Percentiles rank a stretch among this genome's conserved stretches.
Conservation (phyloP, 2,888 invertebrate genomes). For the Endomychus coccineus region DNA sequence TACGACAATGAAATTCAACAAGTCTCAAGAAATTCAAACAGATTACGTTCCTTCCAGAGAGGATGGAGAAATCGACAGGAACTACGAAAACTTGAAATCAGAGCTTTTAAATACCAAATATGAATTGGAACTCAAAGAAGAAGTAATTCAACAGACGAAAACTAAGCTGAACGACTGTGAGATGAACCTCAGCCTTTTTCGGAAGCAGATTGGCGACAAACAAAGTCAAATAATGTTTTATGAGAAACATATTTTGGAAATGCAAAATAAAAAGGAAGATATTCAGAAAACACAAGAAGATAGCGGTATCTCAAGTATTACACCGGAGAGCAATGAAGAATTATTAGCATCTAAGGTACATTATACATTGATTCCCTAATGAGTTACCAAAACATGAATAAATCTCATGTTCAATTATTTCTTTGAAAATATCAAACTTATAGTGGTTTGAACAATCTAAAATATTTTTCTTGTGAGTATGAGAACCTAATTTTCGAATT, state of each 20-base stretch:
- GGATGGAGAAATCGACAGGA: not conserved
- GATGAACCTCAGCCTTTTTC: slow-evolving; percentile 34
- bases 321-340: no score
- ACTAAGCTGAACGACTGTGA: slow-evolving; percentile 35
- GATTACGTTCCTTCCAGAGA: not conserved
- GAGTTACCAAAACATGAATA: no score
- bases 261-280: slow-evolving; percentile 32
- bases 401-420: no score
- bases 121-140: slow-evolving; percentile 24
- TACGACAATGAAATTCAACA: slow-evolving; percentile 16
- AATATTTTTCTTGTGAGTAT: no score
- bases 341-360: no score
- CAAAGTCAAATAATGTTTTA: slow-evolving; percentile 40
- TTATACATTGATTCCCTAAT: no score
- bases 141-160: slow-evolving; percentile 28
- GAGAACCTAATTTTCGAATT: no score
- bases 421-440: no score
- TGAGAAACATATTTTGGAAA: slow-evolving; percentile 38
- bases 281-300: no score
- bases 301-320: no score
- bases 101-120: slow-evolving; percentile 25
- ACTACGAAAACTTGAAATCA: slow-evolving; percentile 16
- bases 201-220: slow-evolving; percentile 38
- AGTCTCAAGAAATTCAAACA: slow-evolving; percentile 25
- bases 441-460: no score